Percentiles rank a stretch among this genome's conserved stretches.
phyloP scores from a whole-genome alignment of 1,140 invertebrate species.

The Ganaspis sp. region DNA sequence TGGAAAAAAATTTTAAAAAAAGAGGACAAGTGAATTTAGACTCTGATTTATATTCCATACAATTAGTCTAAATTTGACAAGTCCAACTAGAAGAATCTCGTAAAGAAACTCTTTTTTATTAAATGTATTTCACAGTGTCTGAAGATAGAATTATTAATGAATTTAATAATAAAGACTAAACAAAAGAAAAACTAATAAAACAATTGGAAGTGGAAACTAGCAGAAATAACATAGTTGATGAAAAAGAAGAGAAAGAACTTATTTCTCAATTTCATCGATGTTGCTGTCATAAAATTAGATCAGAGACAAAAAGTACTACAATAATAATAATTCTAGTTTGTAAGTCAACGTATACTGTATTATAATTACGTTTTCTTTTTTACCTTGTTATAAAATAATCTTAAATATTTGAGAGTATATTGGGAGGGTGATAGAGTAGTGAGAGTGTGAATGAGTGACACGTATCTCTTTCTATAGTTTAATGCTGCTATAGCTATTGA shows the following conservation, averaged over 20 bases:
- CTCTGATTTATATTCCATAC: neutral
- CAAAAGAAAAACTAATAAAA: neutral
- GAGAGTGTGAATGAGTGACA: neutral
- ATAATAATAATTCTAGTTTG: constrained; percentile 17
- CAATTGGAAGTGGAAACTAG: neutral
- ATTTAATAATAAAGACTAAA: neutral
- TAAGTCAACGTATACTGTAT: constrained; percentile 4
- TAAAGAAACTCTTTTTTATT: neutral
- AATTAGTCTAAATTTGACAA: neutral
- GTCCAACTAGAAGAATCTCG: neutral
- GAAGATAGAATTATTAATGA: neutral
- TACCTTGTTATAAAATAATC: constrained; percentile 20
- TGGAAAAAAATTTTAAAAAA: neutral
- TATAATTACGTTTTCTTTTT: constrained; percentile 28
- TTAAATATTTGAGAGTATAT: constrained; percentile 2
- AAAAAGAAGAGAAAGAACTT: neutral
- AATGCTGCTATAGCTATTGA: neutral
- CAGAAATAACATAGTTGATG: neutral
- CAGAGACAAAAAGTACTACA: neutral
- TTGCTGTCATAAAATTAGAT: constrained; percentile 5
- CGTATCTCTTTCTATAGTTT: neutral
- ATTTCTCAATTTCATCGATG: neutral
- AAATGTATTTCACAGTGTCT: neutral
- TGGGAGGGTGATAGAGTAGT: neutral
- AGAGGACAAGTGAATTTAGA: neutral